Evolutionary conservation across 2,888 invertebrate genomes (phyloP).

Genomic region (Callosobruchus maculatus): DNA sequence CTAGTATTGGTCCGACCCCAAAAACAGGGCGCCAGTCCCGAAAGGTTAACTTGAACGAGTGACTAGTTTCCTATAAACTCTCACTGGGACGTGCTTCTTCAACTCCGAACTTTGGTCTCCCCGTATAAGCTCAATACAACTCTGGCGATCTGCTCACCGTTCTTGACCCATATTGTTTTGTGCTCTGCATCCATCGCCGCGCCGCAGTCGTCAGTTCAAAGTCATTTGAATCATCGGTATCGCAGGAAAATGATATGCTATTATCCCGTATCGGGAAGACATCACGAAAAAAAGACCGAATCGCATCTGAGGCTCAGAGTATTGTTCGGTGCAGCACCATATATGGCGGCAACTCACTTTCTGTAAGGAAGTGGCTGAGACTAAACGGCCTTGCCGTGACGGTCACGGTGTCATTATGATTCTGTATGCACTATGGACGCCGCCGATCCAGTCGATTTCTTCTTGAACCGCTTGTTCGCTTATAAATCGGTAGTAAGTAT

Average conservation of each 20-base stretch:
- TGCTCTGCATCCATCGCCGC: background rate
- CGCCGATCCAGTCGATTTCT: background rate
- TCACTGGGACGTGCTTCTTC: no score
- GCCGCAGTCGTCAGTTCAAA: background rate
- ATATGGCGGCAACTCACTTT: background rate
- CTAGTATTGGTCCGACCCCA: no score
- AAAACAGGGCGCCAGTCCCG: no score
- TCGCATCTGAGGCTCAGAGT: background rate
- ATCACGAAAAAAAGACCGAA: background rate
- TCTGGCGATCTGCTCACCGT: background rate
- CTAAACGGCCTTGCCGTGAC: background rate
- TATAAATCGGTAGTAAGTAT: no score
- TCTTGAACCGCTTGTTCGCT: background rate
- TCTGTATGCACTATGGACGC: background rate
- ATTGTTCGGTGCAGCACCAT: background rate
- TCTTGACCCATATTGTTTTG: background rate
- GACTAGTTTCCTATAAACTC: no score
- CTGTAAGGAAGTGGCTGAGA: background rate
- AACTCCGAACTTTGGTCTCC: no score
- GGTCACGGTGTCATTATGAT: background rate
- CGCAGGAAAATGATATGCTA: background rate
- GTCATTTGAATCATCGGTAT: background rate
- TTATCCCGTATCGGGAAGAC: background rate
- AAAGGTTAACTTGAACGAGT: no score
- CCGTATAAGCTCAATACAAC: background rate